These are phyloP conservation scores for Diaprepes abbreviatus DNA, from an alignment of 2,888 invertebrate genomes.

Conservation along the genomic window DNA sequence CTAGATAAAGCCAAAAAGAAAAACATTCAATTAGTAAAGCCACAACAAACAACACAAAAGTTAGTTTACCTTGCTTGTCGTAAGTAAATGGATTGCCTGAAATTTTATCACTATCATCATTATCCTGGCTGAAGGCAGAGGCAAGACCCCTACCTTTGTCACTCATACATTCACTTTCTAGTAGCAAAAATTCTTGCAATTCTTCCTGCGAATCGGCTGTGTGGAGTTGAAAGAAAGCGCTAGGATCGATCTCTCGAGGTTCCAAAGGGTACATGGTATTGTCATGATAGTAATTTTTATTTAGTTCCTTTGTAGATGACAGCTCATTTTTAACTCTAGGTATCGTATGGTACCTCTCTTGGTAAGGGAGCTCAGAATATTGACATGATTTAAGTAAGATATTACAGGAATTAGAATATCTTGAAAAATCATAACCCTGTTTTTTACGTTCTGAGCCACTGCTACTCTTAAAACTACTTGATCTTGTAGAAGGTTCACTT, in stretches of 20 bases:
- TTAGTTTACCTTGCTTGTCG: conserved; percentile 47
- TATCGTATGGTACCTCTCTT: conserved; percentile 70
- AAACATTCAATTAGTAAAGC: conserved; percentile 53
- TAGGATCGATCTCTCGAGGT: conserved; percentile 73
- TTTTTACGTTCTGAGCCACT: conserved; percentile 59
- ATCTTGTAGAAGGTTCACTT: conserved; percentile 71
- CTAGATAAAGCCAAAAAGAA: conserved; percentile 56
- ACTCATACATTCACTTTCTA: conserved; percentile 73
- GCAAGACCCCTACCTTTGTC: conserved; percentile 69
- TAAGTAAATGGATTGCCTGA: conserved; percentile 16
- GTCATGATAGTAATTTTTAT: conserved; percentile 56
- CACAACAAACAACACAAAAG: conserved; percentile 47
- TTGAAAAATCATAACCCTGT: conserved; percentile 51
- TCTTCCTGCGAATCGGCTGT: conserved; percentile 75
- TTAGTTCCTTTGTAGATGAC: conserved; percentile 51
- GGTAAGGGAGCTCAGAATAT: conserved; percentile 51
- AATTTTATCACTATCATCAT: conserved; percentile 41
- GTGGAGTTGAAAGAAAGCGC: conserved; percentile 72
- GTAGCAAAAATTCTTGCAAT: conserved; percentile 73
- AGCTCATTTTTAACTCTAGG: conserved; percentile 69
- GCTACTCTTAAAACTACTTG: conserved; percentile 65
- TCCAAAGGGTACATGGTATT: conserved; percentile 71
- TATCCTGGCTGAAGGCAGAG: conserved; percentile 63
- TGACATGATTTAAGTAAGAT: conserved; percentile 60
- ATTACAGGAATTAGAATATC: conserved; percentile 65